Evolutionary conservation across 2,797 vertebrate genomes (phyloP).

Genomic region (Galaxias olidus): DNA sequence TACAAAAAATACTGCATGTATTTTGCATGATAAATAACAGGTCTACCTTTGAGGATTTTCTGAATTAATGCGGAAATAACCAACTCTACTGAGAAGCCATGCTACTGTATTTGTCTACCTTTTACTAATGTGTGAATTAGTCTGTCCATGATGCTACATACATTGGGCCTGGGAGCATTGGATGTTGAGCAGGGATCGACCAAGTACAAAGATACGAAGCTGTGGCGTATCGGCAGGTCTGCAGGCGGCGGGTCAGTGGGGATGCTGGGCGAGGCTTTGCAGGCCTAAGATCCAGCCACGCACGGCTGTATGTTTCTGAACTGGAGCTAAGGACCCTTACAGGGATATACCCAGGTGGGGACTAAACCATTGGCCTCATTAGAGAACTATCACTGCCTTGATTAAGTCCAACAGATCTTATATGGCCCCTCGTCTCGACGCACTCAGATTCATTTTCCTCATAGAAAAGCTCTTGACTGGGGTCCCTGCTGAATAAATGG

Average conservation of each 20-base stretch:
- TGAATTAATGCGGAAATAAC: not conserved
- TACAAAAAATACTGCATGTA: slow-evolving; percentile 72
- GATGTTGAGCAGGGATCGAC: too few species aligned
- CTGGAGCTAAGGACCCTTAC: slow-evolving; percentile 37
- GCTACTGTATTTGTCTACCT: not conserved
- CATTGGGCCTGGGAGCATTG: too few species aligned
- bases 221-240: too few species aligned
- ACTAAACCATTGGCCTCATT: slow-evolving; percentile 26
- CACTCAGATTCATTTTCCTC: slow-evolving; percentile 39
- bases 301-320: slow-evolving; percentile 35
- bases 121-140: not conserved
- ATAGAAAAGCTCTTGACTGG: slow-evolving; percentile 34
- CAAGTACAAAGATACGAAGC: too few species aligned
- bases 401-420: slow-evolving; percentile 42
- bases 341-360: slow-evolving; percentile 42
- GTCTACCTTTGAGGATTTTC: slow-evolving; percentile 22
- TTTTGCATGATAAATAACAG: slow-evolving; percentile 64
- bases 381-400: slow-evolving; percentile 30
- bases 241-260: slow-evolving; percentile 36
- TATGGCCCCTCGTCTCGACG: slow-evolving; percentile 41
- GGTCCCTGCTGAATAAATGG: slow-evolving; percentile 23
- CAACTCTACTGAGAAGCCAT: too few species aligned
- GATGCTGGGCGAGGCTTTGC: slow-evolving; percentile 24
- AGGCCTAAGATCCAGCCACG: slow-evolving; percentile 45
- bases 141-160: too few species aligned